Evolutionary conservation across 2,113 vertebrate species (phyloP), one percentile per base, ranked within the genome.

Genomic region (Zosterops pallidus): DNA sequence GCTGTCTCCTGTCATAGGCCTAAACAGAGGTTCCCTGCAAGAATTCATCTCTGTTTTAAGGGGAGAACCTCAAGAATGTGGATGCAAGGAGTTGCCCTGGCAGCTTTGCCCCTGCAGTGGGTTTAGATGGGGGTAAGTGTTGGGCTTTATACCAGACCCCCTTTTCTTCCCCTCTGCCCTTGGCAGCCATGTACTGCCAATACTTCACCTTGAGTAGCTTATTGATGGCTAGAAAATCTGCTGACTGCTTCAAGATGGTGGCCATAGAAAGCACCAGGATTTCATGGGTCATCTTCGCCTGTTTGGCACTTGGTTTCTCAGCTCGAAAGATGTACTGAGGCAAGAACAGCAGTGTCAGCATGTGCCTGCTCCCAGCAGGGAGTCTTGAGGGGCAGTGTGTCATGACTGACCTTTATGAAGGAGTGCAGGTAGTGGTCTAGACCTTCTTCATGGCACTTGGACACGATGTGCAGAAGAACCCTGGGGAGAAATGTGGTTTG

Each of bases 191-290:
- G 42, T 42, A 42, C 42, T 42, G 42, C 42, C 42, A 42, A 42
- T 42, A 42, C 42, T 42, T 42, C 42, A 42, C 42, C 42, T 42
- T 42, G 42, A 42, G 42, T 42, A 42, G 42, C 42, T 42, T 42
- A 42, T 42, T 42, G 42, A 42, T 42, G 42, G 42, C 42, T 42
- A 42, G 42, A 42, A 42, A 42, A 42, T 42, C 14, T 16, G 42
- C 42, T 42, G 42, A 42, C 42, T 42, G 42, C 42, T 42, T 42
- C 42, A 42, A 42, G 42, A 42, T 42, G 42, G 98, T 96, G 10
- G 98, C 99, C 92, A 99, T 98, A 0, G 99, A 98, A 6, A 97
- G 98, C 71, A 98, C 99, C 97, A 99, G 96, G 86, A 98, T 99
- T 91, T 99, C 99, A 7, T 99, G 99, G 35, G 98, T 98, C 87